Evolutionary conservation across 2,888 invertebrate genomes (phyloP).

Genomic region (Sphecodes monilicornis): DNA sequence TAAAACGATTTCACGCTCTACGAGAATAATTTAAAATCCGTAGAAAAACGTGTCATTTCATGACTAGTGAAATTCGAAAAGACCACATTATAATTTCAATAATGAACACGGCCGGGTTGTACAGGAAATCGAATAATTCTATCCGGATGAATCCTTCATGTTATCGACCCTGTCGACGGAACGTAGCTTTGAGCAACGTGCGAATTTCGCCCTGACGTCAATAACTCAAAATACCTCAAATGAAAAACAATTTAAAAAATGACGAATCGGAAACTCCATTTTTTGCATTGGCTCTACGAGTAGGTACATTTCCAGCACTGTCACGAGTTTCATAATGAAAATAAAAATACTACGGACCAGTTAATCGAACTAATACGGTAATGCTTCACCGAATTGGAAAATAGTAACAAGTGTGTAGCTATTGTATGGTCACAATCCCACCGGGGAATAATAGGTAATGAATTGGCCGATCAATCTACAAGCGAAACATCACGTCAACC

Average conservation of each 20-base stretch:
- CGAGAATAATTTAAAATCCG: conserved; percentile 16
- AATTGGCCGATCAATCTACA: conserved; percentile 4
- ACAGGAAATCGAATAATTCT: neutral
- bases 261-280: neutral
- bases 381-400: neutral
- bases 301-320: neutral
- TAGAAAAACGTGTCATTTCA: neutral
- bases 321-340: neutral
- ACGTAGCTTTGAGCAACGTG: neutral
- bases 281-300: neutral
- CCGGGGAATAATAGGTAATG: neutral
- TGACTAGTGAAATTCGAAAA: neutral
- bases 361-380: conserved; percentile 2
- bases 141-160: conserved; percentile 15
- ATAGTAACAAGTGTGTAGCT: neutral
- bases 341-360: neutral
- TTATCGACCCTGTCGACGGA: neutral
- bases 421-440: neutral
- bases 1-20: neutral
- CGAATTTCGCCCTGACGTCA: neutral
- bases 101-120: neutral
- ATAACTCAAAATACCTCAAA: neutral
- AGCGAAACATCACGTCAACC: neutral
- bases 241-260: neutral
- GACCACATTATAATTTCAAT: conserved; percentile 14